Evolutionary conservation across 1,140 invertebrate genomes (phyloP).

Genomic region (Bathynomus jamesi): DNA sequence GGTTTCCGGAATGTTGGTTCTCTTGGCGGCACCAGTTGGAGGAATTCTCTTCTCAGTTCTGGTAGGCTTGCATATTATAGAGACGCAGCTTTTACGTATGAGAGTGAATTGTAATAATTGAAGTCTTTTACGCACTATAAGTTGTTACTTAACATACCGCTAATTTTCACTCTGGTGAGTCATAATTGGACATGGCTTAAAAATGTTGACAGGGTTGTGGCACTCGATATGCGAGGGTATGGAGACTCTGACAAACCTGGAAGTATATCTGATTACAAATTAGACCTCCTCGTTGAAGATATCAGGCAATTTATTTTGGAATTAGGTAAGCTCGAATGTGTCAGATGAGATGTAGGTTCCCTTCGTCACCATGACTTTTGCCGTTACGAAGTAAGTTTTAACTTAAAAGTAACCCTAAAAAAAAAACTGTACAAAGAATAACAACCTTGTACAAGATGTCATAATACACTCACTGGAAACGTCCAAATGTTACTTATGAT

Average conservation of each 20-base stretch:
- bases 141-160: no score
- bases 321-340: not conserved
- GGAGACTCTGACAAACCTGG: not conserved
- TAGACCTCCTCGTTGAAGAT: not conserved
- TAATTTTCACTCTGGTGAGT: no score
- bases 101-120: no score
- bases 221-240: not conserved
- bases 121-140: no score
- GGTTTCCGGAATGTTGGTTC: no score
- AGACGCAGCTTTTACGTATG: no score
- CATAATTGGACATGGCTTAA: no score
- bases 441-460: not conserved
- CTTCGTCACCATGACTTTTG: no score
- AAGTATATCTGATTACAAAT: not conserved
- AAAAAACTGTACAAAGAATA: not conserved
- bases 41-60: no score
- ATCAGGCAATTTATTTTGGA: not conserved
- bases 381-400: not conserved
- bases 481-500: not conserved
- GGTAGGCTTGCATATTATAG: no score
- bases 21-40: no score
- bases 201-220: not conserved
- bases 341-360: no score
- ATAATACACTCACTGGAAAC: not conserved
- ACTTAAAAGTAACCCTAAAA: not conserved